These are phyloP conservation scores for Monochamus alternatus DNA, from an alignment of 2,888 invertebrate species.

Conservation along the genomic window DNA sequence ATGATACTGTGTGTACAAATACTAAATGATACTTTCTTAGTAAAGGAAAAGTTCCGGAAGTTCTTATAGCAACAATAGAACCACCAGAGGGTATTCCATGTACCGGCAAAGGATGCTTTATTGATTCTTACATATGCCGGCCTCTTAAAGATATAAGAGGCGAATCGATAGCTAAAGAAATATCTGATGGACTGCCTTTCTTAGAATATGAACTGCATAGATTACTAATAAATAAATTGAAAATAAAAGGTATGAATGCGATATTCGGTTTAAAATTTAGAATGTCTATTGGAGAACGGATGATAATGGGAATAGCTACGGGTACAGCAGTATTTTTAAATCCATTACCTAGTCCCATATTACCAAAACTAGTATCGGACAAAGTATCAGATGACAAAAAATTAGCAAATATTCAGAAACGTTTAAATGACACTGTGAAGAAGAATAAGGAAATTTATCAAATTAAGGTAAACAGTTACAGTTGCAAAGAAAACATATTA, in stretches of 20 bases:
- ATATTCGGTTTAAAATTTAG: conserved; percentile 87
- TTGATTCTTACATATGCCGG: conserved; percentile 85
- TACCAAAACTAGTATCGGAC: conserved; percentile 81
- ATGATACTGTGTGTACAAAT: background rate
- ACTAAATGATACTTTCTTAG: conserved; percentile 60
- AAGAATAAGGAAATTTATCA: conserved; percentile 83
- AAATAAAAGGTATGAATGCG: conserved; percentile 96
- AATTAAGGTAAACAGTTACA: conserved; percentile 48
- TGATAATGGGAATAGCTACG: conserved; percentile 90
- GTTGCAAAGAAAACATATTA: background rate
- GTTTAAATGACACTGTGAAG: conserved; percentile 80
- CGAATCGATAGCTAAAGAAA: conserved; percentile 92
- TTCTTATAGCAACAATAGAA: conserved; percentile 91
- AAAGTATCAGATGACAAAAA: conserved; percentile 79
- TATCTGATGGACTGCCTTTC: conserved; percentile 95
- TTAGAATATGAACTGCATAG: conserved; percentile 96
- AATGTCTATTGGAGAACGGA: conserved; percentile 86
- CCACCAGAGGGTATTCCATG: conserved; percentile 84
- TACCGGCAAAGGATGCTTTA: conserved; percentile 80
- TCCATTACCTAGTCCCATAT: conserved; percentile 83
- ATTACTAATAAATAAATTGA: conserved; percentile 89
- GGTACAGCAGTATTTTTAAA: conserved; percentile 88
- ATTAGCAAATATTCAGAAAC: conserved; percentile 80
- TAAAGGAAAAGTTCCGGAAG: conserved; percentile 90
- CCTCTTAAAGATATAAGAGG: conserved; percentile 85